Evolutionary conservation across 92 coral and sea anemone species (phyloP), one percentile per base, ranked within the genome.

Genomic region (Epizoanthus ramosus): DNA sequence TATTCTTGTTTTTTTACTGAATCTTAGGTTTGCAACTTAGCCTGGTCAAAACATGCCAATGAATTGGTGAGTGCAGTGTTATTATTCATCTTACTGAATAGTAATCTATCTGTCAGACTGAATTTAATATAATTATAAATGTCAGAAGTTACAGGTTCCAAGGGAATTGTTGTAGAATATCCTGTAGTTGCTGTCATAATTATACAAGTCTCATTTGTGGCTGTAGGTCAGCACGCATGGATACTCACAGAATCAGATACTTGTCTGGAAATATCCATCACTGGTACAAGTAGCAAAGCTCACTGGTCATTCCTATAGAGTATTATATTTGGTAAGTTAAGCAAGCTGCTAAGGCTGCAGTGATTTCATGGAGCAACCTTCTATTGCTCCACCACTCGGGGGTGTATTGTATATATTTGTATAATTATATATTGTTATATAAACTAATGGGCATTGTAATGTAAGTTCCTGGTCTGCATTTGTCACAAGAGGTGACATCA

Each of bases 11-110:
- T 59, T 25, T 64, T 19, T 12, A 74, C n/a, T 60, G 24, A 47
- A 22, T 57, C 80, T 22, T 68, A 96, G 99, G 99, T 96, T 73
- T 96, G 99, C 90, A 96, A 96, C 93, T 81, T 96, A 57, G 99
- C 99, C 8, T 96, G 99, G 99, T 96, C 99, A 23, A 96, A 96
- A 71, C 99, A 96, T 88, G 94, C 99, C 8, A 96, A 96, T 83
- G 99, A 96, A 89, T 89, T 96, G 71, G 99, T 96, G 70, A 92
- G 98, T 89, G 43, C 6, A 6, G 6, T 37, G 43, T 3, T 37
- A 2, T 37, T 37, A 1, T 3, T 43, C 60, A 5, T 24, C 10
- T 50, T 24, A 9, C 43, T 3, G 43, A 37, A 37, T 37, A 1
- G 43, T 37, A 6, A 37, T 37, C 43, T 37, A 37, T 37, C 6